Percentiles rank a stretch among this genome's conserved stretches.
phyloP scores from a whole-genome alignment of 2,888 invertebrate species.

The Electrophaes corylata region DNA sequence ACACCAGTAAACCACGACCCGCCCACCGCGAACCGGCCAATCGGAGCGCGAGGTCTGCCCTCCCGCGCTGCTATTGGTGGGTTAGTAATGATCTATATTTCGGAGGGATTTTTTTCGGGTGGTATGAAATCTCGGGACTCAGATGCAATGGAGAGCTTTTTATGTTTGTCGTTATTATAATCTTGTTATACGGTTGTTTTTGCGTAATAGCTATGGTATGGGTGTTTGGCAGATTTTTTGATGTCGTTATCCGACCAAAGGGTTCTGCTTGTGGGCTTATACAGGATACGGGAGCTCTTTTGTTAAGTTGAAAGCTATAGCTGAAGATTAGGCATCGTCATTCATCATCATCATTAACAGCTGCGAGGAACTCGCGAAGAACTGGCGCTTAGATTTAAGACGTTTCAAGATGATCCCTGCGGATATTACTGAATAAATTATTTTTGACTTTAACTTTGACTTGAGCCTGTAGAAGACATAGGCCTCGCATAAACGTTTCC shows the following conservation, averaged over 20 bases:
- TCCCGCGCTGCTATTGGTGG: conserved; percentile 68
- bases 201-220: conserved; percentile 68
- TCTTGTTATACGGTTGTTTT: conserved; percentile 75
- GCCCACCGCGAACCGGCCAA: conserved; percentile 62
- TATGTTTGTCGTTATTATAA: conserved; percentile 68
- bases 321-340: too few species aligned
- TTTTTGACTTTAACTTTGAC: too few species aligned
- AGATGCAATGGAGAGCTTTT: conserved; percentile 42
- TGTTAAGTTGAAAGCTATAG: too few species aligned
- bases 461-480: too few species aligned
- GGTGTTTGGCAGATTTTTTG: conserved; percentile 43
- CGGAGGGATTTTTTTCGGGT: conserved; percentile 76
- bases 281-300: conserved; percentile 3
- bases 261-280: conserved; percentile 28
- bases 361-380: too few species aligned
- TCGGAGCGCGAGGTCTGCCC: conserved; percentile 62
- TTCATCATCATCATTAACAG: too few species aligned
- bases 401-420: too few species aligned
- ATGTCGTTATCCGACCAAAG: conserved; percentile 28
- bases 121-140: conserved; percentile 68
- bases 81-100: conserved; percentile 71
- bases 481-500: too few species aligned
- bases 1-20: conserved; percentile 60
- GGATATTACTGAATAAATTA: too few species aligned
- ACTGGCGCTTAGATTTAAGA: too few species aligned